Evolutionary conservation across 2,113 vertebrate species (phyloP).

Genomic region (Poecilia latipinna): DNA sequence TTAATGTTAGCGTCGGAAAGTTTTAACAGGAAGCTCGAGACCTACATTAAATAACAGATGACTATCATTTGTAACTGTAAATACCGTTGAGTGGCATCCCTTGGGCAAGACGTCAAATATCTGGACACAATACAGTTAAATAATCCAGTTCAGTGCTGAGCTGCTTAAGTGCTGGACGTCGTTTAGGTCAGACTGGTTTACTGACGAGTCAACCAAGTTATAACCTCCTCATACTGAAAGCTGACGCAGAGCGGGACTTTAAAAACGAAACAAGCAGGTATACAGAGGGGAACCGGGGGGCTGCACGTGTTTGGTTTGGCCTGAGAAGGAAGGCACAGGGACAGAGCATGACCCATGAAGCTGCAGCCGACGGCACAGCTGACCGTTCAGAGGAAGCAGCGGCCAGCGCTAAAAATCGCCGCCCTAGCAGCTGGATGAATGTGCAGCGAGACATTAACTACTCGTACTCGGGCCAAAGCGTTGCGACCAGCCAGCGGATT

Average conservation of each 20-base stretch:
- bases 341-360: conserved; percentile 43
- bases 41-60: conserved; percentile 2
- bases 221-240: conserved; percentile 35
- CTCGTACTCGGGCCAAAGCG: conserved; percentile 30
- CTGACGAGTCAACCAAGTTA: conserved; percentile 12
- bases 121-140: conserved; percentile 11
- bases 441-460: conserved; percentile 35
- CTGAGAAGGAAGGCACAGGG: conserved; percentile 74
- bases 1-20: background rate
- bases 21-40: conserved; percentile 26
- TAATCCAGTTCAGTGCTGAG: conserved; percentile 36
- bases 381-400: conserved; percentile 54
- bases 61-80: conserved; percentile 35
- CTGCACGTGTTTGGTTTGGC: conserved; percentile 30
- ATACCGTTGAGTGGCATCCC: conserved; percentile 25
- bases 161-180: conserved; percentile 30
- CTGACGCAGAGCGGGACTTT: conserved; percentile 30
- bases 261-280: conserved; percentile 30
- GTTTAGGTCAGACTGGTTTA: conserved; percentile 36
- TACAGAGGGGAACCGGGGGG: background rate
- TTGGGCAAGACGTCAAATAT: conserved; percentile 26
- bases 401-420: conserved; percentile 72
- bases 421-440: conserved; percentile 60
- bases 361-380: conserved; percentile 47
- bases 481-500: conserved; percentile 35